Evolutionary conservation across 2,888 invertebrate species (phyloP).

Genomic region (Zelleria hepariella): DNA sequence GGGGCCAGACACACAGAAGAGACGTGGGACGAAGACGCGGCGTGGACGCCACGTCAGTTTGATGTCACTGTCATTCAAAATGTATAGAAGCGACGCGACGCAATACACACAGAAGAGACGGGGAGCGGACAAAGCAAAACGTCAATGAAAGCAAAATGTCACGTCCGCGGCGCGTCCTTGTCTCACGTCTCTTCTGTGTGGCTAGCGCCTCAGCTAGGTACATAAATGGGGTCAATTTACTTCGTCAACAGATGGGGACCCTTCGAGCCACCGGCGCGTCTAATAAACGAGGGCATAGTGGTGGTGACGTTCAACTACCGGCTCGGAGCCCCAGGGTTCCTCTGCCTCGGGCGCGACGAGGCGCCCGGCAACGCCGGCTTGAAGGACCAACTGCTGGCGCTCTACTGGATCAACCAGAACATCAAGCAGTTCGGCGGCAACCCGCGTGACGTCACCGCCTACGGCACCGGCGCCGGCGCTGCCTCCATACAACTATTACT

Average conservation of each 20-base stretch:
- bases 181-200: too few species aligned
- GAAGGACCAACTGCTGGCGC: slow-evolving; percentile 54
- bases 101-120: too few species aligned
- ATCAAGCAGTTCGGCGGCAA: slow-evolving; percentile 53
- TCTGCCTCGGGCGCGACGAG: slow-evolving; percentile 39
- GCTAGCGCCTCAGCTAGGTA: too few species aligned
- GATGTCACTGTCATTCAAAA: too few species aligned
- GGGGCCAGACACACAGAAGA: too few species aligned
- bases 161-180: too few species aligned
- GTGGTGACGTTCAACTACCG: slow-evolving; percentile 56
- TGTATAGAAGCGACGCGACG: too few species aligned
- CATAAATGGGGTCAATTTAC: too few species aligned
- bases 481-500: slow-evolving; percentile 43
- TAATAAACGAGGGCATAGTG: slow-evolving; percentile 36
- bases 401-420: slow-evolving; percentile 58
- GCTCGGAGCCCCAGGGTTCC: slow-evolving; percentile 54
- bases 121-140: too few species aligned
- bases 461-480: slow-evolving; percentile 52
- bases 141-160: too few species aligned
- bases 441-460: slow-evolving; percentile 42
- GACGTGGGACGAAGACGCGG: too few species aligned
- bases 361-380: slow-evolving; percentile 55
- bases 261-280: slow-evolving; percentile 30
- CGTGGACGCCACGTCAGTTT: too few species aligned
- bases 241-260: slow-evolving; percentile 44